Conservation (phyloP, 1,140 invertebrate species). For the Heliconius melpomene region DNA sequence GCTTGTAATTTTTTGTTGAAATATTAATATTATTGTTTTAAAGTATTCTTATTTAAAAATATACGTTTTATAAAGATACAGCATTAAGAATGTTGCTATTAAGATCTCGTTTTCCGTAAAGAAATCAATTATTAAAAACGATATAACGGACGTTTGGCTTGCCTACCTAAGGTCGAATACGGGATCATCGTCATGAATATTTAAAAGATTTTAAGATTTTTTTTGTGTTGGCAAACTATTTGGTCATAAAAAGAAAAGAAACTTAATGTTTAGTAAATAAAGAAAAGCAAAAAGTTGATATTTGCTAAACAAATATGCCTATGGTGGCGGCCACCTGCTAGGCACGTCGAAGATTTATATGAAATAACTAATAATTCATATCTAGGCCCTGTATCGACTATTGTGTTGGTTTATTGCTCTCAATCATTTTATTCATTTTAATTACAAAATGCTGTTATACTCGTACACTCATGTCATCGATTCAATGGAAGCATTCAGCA, state of each 20-base stretch:
- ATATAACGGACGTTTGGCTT: slow-evolving; percentile 37
- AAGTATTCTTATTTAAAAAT: background rate
- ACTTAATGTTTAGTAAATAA: too few relatives aligned
- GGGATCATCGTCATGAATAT: slow-evolving; percentile 48
- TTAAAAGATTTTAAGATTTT: slow-evolving; percentile 35
- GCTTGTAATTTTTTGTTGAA: too few relatives aligned
- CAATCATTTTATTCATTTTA: background rate
- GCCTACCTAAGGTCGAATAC: slow-evolving; percentile 39
- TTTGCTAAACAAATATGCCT: background rate
- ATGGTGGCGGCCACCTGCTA: too few relatives aligned
- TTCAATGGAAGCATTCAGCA: background rate
- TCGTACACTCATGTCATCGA: background rate
- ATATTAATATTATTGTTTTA: too few relatives aligned
- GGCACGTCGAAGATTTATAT: too few relatives aligned
- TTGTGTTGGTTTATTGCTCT: too few relatives aligned
- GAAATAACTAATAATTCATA: too few relatives aligned
- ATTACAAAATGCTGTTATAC: background rate
- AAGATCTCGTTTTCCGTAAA: slow-evolving; percentile 13
- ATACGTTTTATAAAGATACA: background rate
- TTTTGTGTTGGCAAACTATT: slow-evolving; percentile 7
- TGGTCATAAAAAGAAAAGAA: background rate
- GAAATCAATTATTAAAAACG: slow-evolving; percentile 49
- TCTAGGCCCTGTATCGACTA: too few relatives aligned
- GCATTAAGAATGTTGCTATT: background rate
- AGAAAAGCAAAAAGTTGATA: background rate